phyloP scores from a whole-genome alignment of 2,888 invertebrate species.

The Dendrolimus pini region DNA sequence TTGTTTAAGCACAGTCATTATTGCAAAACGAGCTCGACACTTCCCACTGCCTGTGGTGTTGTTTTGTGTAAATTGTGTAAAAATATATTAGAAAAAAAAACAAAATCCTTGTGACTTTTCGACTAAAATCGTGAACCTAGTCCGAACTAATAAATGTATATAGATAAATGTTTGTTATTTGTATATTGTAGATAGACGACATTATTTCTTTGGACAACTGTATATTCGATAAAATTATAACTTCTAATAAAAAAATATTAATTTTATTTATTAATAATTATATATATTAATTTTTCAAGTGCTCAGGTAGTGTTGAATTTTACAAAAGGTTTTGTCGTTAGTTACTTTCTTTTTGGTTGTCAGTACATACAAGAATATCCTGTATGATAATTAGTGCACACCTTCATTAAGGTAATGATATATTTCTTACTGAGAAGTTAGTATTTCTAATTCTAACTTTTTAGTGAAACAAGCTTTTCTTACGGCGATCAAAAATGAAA shows the following conservation, averaged over 20 bases:
- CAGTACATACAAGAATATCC: not conserved
- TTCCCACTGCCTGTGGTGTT: slow-evolving; percentile 40
- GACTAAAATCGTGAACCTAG: slow-evolving; percentile 68
- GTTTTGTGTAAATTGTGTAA: slow-evolving; percentile 61
- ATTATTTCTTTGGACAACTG: slow-evolving; percentile 65
- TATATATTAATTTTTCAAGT: slow-evolving; percentile 38
- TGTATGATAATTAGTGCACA: too few species aligned
- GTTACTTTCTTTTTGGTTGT: slow-evolving; percentile 34
- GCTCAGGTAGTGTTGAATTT: slow-evolving; percentile 55
- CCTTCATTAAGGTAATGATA: too few species aligned
- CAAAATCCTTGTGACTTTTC: slow-evolving; percentile 39
- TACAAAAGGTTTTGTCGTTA: slow-evolving; percentile 36
- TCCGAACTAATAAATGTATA: slow-evolving; percentile 73
- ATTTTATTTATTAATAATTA: slow-evolving; percentile 55
- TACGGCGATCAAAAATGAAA: slow-evolving; percentile 6
- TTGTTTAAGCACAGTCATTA: slow-evolving; percentile 15
- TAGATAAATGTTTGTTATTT: slow-evolving; percentile 76
- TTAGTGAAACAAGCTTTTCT: not conserved
- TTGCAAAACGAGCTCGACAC: slow-evolving; percentile 25
- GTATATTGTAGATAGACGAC: slow-evolving; percentile 73
- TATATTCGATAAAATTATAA: slow-evolving; percentile 59
- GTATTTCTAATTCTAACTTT: too few species aligned
- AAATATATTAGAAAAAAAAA: slow-evolving; percentile 26
- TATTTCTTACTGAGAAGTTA: too few species aligned
- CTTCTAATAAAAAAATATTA: slow-evolving; percentile 56